Percentiles rank a stretch among this genome's conserved stretches.
These are phyloP conservation scores for Cryptus viduatorius DNA, from an alignment of 2,888 invertebrate genomes.

Conservation along the genomic window DNA sequence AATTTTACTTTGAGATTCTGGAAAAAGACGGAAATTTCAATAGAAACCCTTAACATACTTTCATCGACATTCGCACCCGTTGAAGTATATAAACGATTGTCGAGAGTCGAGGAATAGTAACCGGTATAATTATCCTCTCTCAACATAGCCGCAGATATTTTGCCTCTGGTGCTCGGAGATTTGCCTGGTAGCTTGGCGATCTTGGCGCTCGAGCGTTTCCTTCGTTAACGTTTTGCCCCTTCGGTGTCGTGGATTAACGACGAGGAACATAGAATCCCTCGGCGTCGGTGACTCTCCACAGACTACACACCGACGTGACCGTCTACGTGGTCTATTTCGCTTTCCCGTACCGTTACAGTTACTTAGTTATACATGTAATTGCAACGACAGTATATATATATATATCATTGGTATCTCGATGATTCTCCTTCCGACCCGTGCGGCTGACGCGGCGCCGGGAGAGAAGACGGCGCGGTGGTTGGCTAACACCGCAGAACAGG, in stretches of 20 bases:
- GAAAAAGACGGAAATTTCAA: no score
- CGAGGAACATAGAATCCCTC: slow-evolving; percentile 60
- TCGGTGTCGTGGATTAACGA: slow-evolving; percentile 66
- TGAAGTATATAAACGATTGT: no score
- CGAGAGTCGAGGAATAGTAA: no score
- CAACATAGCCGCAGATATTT: no score
- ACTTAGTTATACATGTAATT: not conserved
- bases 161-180: no score
- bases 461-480: not conserved
- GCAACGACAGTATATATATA: slow-evolving; percentile 1
- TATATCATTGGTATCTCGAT: slow-evolving; percentile 38
- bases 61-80: no score
- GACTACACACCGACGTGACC: not conserved
- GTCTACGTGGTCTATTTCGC: not conserved
- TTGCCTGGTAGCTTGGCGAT: slow-evolving; percentile 27
- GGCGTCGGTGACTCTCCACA: slow-evolving; percentile 20
- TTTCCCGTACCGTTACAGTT: not conserved
- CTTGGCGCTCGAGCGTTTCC: slow-evolving; percentile 50
- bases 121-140: no score
- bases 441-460: not conserved
- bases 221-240: slow-evolving; percentile 67
- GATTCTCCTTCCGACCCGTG: slow-evolving; percentile 23
- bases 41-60: no score
- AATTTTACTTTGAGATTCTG: no score
- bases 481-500: not conserved